Conservation (phyloP, 2,113 vertebrate genomes). For the Chaetorhynchus papuensis region DNA sequence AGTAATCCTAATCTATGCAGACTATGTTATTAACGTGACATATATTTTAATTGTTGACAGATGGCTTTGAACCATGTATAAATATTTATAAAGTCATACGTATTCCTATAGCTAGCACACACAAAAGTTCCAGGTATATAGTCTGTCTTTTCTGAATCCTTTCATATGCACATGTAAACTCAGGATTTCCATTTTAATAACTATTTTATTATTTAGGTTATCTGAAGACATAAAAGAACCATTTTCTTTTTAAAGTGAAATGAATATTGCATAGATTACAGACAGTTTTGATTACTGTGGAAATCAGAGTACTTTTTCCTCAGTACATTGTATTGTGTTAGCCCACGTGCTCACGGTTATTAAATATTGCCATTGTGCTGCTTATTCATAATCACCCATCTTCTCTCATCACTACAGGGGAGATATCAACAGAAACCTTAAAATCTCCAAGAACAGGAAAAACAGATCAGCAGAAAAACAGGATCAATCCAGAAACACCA, state of each 20-base stretch:
- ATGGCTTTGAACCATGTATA: conserved; percentile 41
- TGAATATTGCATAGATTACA: background rate
- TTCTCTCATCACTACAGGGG: background rate
- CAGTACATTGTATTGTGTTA: background rate
- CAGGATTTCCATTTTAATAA: background rate
- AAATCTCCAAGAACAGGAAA: background rate
- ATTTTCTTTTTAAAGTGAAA: background rate
- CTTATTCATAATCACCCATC: background rate
- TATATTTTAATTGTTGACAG: conserved; percentile 63
- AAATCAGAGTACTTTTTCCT: background rate
- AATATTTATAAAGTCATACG: conserved; percentile 40
- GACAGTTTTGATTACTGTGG: background rate
- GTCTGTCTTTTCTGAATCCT: background rate
- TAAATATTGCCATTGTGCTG: background rate
- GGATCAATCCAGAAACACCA: background rate
- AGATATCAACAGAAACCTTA: background rate
- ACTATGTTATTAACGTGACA: conserved; percentile 25
- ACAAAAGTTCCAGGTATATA: conserved; percentile 20
- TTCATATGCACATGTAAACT: background rate
- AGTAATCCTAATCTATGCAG: conserved; percentile 51
- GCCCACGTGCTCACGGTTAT: background rate
- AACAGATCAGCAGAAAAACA: background rate
- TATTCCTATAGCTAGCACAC: background rate
- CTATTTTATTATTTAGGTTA: background rate
- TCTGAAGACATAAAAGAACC: background rate